Evolutionary conservation across 2,888 invertebrate species (phyloP).

Genomic region (Ennomos fuscantarius): DNA sequence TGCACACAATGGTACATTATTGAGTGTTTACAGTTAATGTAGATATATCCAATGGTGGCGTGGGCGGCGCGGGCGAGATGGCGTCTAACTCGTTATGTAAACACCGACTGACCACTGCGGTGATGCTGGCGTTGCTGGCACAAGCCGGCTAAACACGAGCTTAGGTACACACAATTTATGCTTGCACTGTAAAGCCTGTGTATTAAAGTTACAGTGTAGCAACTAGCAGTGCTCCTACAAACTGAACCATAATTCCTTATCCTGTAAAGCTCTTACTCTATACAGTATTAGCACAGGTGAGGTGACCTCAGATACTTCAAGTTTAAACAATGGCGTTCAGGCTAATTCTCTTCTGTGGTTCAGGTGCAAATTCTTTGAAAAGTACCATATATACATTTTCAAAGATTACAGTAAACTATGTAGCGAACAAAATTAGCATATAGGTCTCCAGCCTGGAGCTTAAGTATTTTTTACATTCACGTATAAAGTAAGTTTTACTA

Average conservation of each 20-base stretch:
- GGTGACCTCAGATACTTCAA: background rate
- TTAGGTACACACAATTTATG: conserved; percentile 63
- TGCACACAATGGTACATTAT: conserved; percentile 68
- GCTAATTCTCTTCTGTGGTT: too few relatives aligned
- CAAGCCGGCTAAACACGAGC: conserved; percentile 61
- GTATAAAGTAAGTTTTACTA: too few relatives aligned
- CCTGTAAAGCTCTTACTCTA: background rate
- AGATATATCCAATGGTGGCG: conserved; percentile 63
- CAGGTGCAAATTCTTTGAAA: too few relatives aligned
- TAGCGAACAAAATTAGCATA: too few relatives aligned
- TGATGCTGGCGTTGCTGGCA: conserved; percentile 49
- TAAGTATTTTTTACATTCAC: too few relatives aligned
- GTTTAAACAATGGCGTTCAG: too few relatives aligned
- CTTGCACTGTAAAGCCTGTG: conserved; percentile 35
- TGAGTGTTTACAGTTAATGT: conserved; percentile 69
- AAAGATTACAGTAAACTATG: too few relatives aligned
- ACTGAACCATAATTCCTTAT: conserved; percentile 7
- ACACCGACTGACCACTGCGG: conserved; percentile 69
- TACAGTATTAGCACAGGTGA: background rate
- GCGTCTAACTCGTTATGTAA: conserved; percentile 79
- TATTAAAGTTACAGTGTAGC: conserved; percentile 1
- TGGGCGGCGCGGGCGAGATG: conserved; percentile 62
- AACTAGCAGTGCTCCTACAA: conserved; percentile 9
- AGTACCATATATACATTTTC: too few relatives aligned
- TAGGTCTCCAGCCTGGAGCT: too few relatives aligned